Evolutionary conservation across 2,113 vertebrate species (phyloP), one percentile per base, ranked within the genome.

Genomic region (Antechinus stuartii): DNA sequence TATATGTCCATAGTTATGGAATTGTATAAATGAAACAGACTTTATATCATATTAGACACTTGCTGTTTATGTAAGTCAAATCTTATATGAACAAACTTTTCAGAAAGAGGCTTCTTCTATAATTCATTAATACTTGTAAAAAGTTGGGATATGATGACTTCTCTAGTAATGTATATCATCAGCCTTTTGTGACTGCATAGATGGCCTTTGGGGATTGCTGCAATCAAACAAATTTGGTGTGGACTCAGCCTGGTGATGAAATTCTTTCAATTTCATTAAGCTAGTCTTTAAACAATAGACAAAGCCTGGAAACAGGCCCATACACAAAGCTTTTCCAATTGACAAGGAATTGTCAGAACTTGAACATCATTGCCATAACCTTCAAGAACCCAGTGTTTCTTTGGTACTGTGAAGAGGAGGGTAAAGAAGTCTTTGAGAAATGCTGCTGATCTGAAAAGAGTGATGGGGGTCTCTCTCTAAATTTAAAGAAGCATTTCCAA

Each of bases 401-500:
- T 16, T 76, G 30, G n/a, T 76, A 35, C 14, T n/a, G 7, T 7
- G 35, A 6, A 76, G 1, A 76, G 16, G 4, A 76, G 61, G 12
- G 30, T n/a, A 76, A n/a, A 76, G 14, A n/a, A 76, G 16, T 19
- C 30, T 68, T 68, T 19, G 30, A 76, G 61, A 14, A n/a, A n/a
- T 7, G 3, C 12, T 19, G 3, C 12, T 10, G 30, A 16, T 50
- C 42, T 3, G 14, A 12, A 35, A 55, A n/a, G 0, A 47, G 76
- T 25, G 47, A 0, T 0, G 2, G 0, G 53, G 2, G 24, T 0
- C 50, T 27, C 54, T 27, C 54, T 8, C 25, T n/a, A 19, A 50
- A n/a, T 46, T n/a, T 52, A 46, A 3, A 50, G 47, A 25, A 76
- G 35, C 5, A 22, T 76, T 76, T 76, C 35, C 35, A 76, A 3